Evolutionary conservation across 2,888 invertebrate species (phyloP), one percentile per base, ranked within the genome.

Genomic region (Agrenia bidenticulata): DNA sequence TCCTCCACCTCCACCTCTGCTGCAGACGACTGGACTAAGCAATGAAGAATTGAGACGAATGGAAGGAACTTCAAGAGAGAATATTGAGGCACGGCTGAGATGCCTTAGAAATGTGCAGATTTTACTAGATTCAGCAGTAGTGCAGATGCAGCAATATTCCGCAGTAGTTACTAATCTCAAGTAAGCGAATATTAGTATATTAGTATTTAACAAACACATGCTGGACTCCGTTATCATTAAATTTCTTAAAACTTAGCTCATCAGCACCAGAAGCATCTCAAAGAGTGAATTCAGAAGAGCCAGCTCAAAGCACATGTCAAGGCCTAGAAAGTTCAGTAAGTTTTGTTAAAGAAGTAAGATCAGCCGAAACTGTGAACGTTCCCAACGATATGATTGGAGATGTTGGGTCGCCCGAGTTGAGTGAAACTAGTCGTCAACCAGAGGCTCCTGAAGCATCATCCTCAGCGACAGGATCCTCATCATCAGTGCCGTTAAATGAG

Each of bases 91-190:
- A 4, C 85, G 99, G 69, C 87, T 99, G 69, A 89, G 90, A 82
- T 84, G 89, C 77, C 82, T 94, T 58, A 85, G 88, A 66, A 92
- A 94, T 81, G 89, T 94, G 74, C 89, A 93, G 82, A 84, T 92
- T 1, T 86, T 99, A 81, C 80, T 99, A 75, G 97, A 98, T 81
- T 94, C 96, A 49, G 94, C 96, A 2, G 90, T 91, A 67, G 83
- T 92, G 56, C 88, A 98, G 82, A 93, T 98, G 90, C 90, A 92
- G 78, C 96, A 97, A 80, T 98, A 97, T 81, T 87, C 89, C 11
- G 71, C 68, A 15, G 70, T 76, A 39, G 67, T 68, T 15, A 61
- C 72, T 41, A 64, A 61, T 63, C 37, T 69, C 49, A 72, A 67
- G 72, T 72, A 67, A 50, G 58, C 54, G 39, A 55, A 49, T 45